phyloP scores from a whole-genome alignment of 2,113 vertebrate species.

The Platichthys stellatus region DNA sequence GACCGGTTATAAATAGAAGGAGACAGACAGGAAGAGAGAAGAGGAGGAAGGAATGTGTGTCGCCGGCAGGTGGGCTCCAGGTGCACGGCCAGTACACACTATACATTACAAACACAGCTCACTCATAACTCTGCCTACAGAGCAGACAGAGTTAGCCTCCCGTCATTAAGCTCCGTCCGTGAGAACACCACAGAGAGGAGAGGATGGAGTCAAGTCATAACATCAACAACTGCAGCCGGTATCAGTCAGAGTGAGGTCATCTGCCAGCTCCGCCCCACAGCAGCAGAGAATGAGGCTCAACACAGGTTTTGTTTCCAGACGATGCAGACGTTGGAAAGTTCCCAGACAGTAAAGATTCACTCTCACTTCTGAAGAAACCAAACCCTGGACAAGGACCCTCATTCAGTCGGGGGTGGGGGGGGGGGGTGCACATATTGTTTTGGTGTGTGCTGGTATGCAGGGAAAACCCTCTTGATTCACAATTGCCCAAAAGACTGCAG shows the following conservation, averaged over 20 bases:
- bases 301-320: constrained; percentile 5
- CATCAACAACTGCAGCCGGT: constrained; percentile 11
- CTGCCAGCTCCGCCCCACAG: constrained; percentile 27
- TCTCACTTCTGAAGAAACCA: constrained; percentile 26
- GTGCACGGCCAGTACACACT: constrained; percentile 51
- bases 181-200: not conserved
- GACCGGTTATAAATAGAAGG: constrained; percentile 71
- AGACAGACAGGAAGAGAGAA: constrained; percentile 56
- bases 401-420: constrained; percentile 38
- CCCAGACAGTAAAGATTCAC: constrained; percentile 47
- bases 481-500: constrained; percentile 28
- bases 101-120: not conserved
- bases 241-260: constrained; percentile 33
- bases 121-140: no score
- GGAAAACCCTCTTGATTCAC: constrained; percentile 41
- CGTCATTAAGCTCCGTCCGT: not conserved
- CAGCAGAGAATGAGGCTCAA: constrained; percentile 3
- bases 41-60: constrained; percentile 53
- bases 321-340: constrained; percentile 24
- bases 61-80: constrained; percentile 70
- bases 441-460: constrained; percentile 48
- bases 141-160: not conserved
- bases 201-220: not conserved
- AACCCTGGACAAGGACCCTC: constrained; percentile 55
- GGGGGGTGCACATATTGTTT: constrained; percentile 44